These are phyloP conservation scores for Pygoscelis antarcticus DNA, from an alignment of 2,113 vertebrate genomes.

Conservation along the genomic window DNA sequence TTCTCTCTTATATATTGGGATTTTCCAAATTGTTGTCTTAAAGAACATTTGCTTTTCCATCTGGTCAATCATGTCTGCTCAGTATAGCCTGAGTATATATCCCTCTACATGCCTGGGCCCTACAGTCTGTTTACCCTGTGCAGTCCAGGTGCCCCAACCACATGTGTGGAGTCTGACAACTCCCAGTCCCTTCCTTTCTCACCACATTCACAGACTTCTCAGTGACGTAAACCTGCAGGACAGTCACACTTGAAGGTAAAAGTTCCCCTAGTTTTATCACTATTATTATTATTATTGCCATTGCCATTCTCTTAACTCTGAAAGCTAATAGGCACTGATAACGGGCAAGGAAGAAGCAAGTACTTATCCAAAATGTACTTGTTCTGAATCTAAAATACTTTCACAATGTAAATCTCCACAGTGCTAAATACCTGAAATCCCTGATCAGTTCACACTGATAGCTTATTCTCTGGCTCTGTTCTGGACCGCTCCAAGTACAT, in stretches of 20 bases:
- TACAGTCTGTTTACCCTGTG: background rate
- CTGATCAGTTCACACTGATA: background rate
- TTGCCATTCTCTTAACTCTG: background rate
- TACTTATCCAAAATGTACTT: background rate
- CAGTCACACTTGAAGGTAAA: background rate
- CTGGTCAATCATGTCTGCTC: background rate
- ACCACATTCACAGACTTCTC: background rate
- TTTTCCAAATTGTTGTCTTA: background rate
- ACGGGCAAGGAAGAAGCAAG: background rate
- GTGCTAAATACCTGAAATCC: background rate
- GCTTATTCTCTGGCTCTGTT: background rate
- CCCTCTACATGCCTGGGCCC: accelerated
- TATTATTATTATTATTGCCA: background rate
- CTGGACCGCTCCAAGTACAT: background rate
- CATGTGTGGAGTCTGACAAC: background rate
- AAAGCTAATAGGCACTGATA: background rate
- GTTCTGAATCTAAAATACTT: background rate
- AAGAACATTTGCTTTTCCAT: background rate
- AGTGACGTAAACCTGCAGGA: background rate
- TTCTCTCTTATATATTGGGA: background rate
- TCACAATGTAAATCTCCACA: background rate
- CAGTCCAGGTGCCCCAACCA: background rate
- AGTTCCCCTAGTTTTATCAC: background rate
- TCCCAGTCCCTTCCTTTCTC: background rate
- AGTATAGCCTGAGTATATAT: too few relatives aligned